Evolutionary conservation across 1,140 invertebrate genomes (phyloP).

Genomic region (Ylistrum balloti): DNA sequence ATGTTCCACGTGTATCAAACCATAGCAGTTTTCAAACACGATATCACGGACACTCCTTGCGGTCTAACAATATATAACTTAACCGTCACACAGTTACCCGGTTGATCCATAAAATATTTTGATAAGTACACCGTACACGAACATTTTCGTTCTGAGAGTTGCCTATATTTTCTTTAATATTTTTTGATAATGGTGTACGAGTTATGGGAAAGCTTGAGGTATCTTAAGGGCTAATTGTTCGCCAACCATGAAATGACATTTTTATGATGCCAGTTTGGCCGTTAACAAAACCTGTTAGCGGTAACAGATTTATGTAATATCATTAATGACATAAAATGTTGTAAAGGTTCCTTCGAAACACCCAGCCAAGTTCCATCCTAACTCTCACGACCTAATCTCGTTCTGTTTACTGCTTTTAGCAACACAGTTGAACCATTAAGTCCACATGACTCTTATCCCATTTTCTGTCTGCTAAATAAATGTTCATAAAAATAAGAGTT

Average conservation of each 20-base stretch:
- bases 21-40: too few relatives aligned
- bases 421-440: slow-evolving; percentile 7
- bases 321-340: slow-evolving; percentile 13
- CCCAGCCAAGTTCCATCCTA: background rate
- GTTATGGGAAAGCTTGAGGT: background rate
- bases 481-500: background rate
- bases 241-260: background rate
- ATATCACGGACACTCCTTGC: too few relatives aligned
- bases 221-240: background rate
- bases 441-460: background rate
- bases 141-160: background rate
- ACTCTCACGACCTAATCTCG: background rate
- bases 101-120: too few relatives aligned
- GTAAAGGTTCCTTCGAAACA: background rate
- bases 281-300: slow-evolving; percentile 14
- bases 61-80: too few relatives aligned
- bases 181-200: background rate
- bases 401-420: slow-evolving; percentile 1
- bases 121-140: too few relatives aligned
- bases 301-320: background rate
- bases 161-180: too few relatives aligned
- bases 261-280: background rate
- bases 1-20: too few relatives aligned
- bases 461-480: slow-evolving; percentile 26
- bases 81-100: too few relatives aligned